These are phyloP conservation scores for Leucophora obtusa DNA, from an alignment of 2,888 invertebrate species.

Conservation along the genomic window DNA sequence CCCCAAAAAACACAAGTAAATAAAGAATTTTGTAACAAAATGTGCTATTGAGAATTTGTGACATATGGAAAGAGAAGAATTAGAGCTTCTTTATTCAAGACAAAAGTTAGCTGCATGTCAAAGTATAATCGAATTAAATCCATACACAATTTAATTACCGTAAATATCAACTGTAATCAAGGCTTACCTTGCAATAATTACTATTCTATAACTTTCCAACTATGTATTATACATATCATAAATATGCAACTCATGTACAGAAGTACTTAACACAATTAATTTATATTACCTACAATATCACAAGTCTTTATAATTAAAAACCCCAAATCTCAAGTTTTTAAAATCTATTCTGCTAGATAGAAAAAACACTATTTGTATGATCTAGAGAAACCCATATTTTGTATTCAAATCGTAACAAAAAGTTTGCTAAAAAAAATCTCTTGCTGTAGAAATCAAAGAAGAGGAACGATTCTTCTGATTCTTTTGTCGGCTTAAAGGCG, in stretches of 20 bases:
- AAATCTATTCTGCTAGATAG: conserved; percentile 34
- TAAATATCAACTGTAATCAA: too few relatives aligned
- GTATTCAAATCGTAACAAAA: conserved; percentile 55
- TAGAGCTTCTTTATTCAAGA: too few relatives aligned
- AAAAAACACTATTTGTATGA: conserved; percentile 25
- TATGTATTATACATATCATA: conserved; percentile 34
- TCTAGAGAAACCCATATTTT: too few relatives aligned
- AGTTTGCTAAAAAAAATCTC: conserved; percentile 15
- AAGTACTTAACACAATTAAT: conserved; percentile 19
- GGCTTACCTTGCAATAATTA: too few relatives aligned
- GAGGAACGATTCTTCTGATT: conserved; percentile 54
- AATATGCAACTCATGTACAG: conserved; percentile 44
- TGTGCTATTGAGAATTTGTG: too few relatives aligned
- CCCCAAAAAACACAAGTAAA: too few relatives aligned
- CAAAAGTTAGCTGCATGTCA: too few relatives aligned
- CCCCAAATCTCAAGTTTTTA: conserved; percentile 28
- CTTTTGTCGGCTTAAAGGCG: conserved; percentile 62
- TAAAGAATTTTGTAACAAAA: too few relatives aligned
- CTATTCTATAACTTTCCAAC: neutral
- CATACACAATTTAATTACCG: too few relatives aligned
- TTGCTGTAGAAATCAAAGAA: conserved; percentile 7
- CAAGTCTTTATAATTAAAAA: conserved; percentile 42
- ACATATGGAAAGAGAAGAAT: too few relatives aligned
- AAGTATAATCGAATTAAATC: too few relatives aligned
- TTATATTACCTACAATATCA: neutral